Conservation (phyloP, 2,113 vertebrate genomes). For the Benitochromis conjunctus region DNA sequence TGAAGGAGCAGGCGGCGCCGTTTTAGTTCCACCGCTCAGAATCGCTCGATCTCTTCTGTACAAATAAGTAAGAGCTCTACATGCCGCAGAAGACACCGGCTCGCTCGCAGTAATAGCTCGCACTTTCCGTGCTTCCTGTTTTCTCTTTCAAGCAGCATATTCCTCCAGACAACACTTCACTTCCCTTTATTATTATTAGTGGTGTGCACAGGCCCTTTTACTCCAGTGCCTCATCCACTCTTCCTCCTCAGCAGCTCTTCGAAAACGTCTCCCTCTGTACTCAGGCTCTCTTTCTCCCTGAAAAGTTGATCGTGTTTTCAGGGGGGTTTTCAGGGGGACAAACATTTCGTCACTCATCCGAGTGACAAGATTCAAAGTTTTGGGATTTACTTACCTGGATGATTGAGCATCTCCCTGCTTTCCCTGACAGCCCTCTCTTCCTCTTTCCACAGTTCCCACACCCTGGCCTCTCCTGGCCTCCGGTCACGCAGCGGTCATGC, state of each 20-base stretch:
- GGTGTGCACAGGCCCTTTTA: not conserved
- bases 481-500: slow-evolving; percentile 25
- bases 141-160: accelerated
- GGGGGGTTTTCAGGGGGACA: too few relatives aligned
- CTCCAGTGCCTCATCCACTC: not conserved
- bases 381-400: too few relatives aligned
- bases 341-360: too few relatives aligned
- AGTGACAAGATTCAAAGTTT: too few relatives aligned
- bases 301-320: too few relatives aligned
- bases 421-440: not conserved
- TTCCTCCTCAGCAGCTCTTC: not conserved
- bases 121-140: not conserved
- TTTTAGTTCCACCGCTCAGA: not conserved
- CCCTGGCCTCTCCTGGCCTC: slow-evolving; percentile 6
- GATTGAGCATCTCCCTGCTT: not conserved
- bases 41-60: not conserved
- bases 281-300: not conserved
- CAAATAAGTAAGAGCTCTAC: not conserved
- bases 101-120: not conserved
- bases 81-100: not conserved
- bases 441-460: not conserved
- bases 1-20: accelerated
- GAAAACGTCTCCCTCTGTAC: not conserved
- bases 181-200: not conserved
- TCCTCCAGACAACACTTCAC: not conserved